A percentile compares a stretch with the other conserved stretches of the same genome.
Evolutionary conservation across 2,797 vertebrate species (phyloP).

Genomic region (Sarcophilus harrisii): DNA sequence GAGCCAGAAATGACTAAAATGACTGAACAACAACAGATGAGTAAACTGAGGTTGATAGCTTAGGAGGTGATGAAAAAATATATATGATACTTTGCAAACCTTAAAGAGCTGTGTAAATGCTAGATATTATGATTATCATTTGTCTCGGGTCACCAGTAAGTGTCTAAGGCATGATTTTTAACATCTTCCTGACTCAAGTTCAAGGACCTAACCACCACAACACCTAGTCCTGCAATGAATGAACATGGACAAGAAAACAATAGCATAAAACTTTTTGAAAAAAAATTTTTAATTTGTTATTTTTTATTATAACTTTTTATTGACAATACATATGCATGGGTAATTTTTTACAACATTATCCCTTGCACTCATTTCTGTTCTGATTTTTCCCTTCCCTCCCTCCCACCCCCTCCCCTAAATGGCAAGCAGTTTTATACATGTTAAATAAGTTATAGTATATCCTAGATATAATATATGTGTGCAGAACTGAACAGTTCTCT

Average conservation of each 20-base stretch:
- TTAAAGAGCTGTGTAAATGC: not conserved
- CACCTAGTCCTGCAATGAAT: not conserved
- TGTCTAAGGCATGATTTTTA: not conserved
- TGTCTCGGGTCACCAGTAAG: not conserved
- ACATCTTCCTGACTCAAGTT: not conserved
- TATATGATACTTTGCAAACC: not conserved
- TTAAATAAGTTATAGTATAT: no score
- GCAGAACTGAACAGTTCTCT: no score
- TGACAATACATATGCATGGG: no score
- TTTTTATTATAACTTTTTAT: no score
- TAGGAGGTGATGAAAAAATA: not conserved
- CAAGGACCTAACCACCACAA: not conserved
- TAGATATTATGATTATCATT: not conserved
- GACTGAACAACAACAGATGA: not conserved
- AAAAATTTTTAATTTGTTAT: no score
- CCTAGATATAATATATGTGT: no score
- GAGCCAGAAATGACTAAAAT: not conserved
- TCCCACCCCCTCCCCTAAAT: no score
- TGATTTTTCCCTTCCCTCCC: no score
- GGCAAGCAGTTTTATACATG: no score
- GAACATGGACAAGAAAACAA: not conserved
- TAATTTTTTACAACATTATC: no score
- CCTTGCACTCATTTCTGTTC: no score
- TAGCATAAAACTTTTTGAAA: not conserved
- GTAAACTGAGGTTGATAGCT: not conserved